Evolutionary conservation across 2,888 invertebrate species (phyloP), one percentile per base, ranked within the genome.

Genomic region (Drosophila koepferae): DNA sequence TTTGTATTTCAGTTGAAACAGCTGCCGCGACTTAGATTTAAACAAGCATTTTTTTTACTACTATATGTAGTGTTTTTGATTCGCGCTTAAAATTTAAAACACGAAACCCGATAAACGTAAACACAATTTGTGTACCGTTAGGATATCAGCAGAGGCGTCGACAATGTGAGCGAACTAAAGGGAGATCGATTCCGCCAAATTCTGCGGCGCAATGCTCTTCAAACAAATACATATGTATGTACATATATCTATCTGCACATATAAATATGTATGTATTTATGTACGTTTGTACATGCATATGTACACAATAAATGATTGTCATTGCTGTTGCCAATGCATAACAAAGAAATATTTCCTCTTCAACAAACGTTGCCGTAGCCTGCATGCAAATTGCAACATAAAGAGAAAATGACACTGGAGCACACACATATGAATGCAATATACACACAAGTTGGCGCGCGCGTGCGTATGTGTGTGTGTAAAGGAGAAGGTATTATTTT

Each of bases 321-420:
- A 77, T 68, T 53, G 67, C 60, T 64, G 79, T 41, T 76, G 55
- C 59, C 74, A 62, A 38, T 48, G 49, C 69, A 74, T 58, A 77
- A 84, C 84, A 84, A 83, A 86, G 81, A 71, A 74, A 75, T 43
- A 66, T 70, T 80, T 81, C 67, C 88, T 70, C 34, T 46, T 78
- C 65, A 12, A 38, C 44, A 28, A 59, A 73, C 61, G 63, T 40
- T 62, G 67, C 44, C 31, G 63, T 40, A 64, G 67, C 48, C 31
- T 67, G 81, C 70, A 87, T 84, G 72, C 82, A 89, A 84, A 89
- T 72, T 76, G 72, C 67, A 85, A 70, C 82, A 79, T 82, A 87
- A 89, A 84, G 82, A 81, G 73, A 87, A 89, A 85, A 80, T 76
- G 54, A 40, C 54, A 62, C n/a, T 51, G 10, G 36, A 18, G 49